Evolutionary conservation across 2,888 invertebrate species (phyloP), one percentile per base, ranked within the genome.

Genomic region (Catocala sponsa): DNA sequence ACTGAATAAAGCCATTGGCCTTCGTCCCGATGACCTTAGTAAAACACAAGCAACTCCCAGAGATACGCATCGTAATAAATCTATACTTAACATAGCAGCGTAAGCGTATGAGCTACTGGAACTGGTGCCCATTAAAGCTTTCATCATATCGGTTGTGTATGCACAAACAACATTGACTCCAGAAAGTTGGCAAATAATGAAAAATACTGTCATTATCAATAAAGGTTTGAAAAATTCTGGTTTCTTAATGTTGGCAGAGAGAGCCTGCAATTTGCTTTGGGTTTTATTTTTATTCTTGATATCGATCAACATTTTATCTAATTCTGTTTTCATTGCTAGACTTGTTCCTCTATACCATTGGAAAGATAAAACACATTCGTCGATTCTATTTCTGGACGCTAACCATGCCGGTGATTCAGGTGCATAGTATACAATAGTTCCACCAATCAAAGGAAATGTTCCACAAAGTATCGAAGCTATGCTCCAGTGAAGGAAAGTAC

Each of bases 321-420:
- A 81, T 84, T 96, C 96, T 2, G 80, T 81, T 74, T 91, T 89
- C 77, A 95, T 94, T 53, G 87, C 89, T 6, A 84, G 76, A 53
- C 91, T 91, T 11, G 84, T 87, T 47, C 96, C 96, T 78, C 96
- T 91, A 70, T 96, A 95, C 94, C 95, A 96, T 65, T 95, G 90
- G 53, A 96, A 96, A 0, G 96, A 94, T 12, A 89, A 79, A 35
- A 95, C 90, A 0, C 97, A 96, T 66, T 96, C 95, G 2, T 94
- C 94, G 0, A 94, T 87, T 61, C 94, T 90, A 13, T 95, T 95
- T 73, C 95, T 96, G 5, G 95, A 95, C 5, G 96, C 95, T 41
- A 97, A 81, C 97, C 97, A 97, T 12, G 95, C 94, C 0, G 97
- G 97, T 32, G 97, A 95, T 87, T 97, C 97, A 0, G 96, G 96